Percentiles rank a stretch among this genome's conserved stretches.
Evolutionary conservation across 2,888 invertebrate genomes (phyloP).

Genomic region (Oegoconia quadripuncta): DNA sequence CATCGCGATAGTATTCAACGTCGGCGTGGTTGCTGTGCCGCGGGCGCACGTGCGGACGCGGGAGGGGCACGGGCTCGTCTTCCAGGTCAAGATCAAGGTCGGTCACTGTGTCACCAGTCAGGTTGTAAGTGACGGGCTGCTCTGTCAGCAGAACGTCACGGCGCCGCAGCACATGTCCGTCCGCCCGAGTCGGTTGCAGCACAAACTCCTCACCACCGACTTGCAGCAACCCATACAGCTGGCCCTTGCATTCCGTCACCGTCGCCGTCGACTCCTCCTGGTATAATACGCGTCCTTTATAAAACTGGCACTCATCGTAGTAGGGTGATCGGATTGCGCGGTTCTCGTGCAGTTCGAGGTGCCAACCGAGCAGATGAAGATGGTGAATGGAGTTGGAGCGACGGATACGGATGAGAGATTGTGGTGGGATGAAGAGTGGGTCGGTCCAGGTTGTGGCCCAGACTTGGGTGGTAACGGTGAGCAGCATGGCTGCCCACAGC

Average conservation of each 20-base stretch:
- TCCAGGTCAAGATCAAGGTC: conserved; percentile 68
- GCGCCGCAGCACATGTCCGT: conserved; percentile 54
- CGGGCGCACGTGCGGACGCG: conserved; percentile 47
- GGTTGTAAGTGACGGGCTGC: conserved; percentile 52
- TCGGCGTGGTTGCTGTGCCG: conserved; percentile 45
- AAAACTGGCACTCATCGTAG: conserved; percentile 65
- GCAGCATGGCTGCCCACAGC: conserved; percentile 65
- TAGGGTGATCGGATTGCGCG: conserved; percentile 63
- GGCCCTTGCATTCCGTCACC: conserved; percentile 73
- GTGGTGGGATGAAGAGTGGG: conserved; percentile 25
- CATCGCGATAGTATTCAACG: conserved; percentile 53
- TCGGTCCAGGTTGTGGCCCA: too few species aligned
- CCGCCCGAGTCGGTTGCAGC: conserved; percentile 60
- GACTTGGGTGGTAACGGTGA: too few species aligned
- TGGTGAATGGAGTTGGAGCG: conserved; percentile 39
- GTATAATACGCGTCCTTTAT: conserved; percentile 56
- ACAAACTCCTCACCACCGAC: conserved; percentile 66
- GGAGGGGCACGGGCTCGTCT: conserved; percentile 39
- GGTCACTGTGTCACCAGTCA: conserved; percentile 62
- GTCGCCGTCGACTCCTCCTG: conserved; percentile 66
- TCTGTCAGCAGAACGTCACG: conserved; percentile 61
- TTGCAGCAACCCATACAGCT: conserved; percentile 74
- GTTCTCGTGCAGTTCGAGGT: conserved; percentile 62
- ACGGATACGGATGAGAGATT: conserved; percentile 29
- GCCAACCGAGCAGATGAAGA: conserved; percentile 62